phyloP scores from a whole-genome alignment of 2,113 vertebrate species.

The Equus quagga region DNA sequence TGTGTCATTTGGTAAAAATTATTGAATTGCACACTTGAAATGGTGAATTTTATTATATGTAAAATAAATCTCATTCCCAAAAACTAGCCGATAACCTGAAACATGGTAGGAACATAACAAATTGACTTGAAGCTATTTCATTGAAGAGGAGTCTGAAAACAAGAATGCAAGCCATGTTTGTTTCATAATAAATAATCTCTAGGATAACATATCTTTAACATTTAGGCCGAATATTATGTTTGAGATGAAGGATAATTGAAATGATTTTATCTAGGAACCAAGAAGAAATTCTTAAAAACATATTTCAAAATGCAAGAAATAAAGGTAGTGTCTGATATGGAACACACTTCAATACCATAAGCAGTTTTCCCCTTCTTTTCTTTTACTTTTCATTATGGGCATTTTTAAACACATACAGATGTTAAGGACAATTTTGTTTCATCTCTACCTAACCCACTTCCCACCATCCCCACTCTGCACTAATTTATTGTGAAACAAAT shows the following conservation, averaged over 20 bases:
- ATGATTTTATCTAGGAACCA: slow-evolving; percentile 26
- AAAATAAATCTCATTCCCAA: not conserved
- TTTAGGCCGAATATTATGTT: slow-evolving; percentile 9
- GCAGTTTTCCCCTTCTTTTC: not conserved
- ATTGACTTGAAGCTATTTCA: not conserved
- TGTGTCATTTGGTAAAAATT: not conserved
- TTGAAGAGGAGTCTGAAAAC: not conserved
- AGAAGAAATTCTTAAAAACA: slow-evolving; percentile 24
- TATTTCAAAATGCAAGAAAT: slow-evolving; percentile 45
- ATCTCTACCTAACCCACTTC: not conserved
- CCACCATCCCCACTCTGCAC: not conserved
- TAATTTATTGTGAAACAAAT: slow-evolving; percentile 31
- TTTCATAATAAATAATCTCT: slow-evolving; percentile 33
- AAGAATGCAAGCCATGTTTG: not conserved
- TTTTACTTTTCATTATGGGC: not conserved
- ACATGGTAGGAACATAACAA: not conserved
- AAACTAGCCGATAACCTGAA: not conserved
- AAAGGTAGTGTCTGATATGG: not conserved
- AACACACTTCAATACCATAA: not conserved
- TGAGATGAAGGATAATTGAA: slow-evolving; percentile 8
- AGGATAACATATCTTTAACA: slow-evolving; percentile 34
- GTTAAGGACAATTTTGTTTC: not conserved
- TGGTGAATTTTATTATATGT: not conserved
- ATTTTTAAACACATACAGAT: not conserved
- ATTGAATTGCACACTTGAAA: not conserved